phyloP scores from a whole-genome alignment of 2,113 vertebrate species.

The Syngnathoides biaculeatus region DNA sequence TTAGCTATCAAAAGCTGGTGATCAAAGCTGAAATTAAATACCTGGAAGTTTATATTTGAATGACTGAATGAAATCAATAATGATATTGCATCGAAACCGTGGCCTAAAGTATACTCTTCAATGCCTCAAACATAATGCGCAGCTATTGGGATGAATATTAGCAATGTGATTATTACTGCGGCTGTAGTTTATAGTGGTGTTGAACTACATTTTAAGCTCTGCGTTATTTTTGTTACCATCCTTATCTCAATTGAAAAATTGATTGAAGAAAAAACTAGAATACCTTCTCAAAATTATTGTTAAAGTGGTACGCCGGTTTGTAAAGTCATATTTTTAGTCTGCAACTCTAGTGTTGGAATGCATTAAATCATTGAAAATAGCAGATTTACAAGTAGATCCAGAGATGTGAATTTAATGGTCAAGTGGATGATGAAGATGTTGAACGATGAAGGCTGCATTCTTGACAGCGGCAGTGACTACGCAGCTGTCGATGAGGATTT shows the following conservation, averaged over 20 bases:
- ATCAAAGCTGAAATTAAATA: no score
- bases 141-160: conserved; percentile 6
- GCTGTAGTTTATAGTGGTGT: conserved; percentile 7
- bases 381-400: conserved; percentile 28
- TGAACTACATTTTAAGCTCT: background rate
- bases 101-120: no score
- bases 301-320: no score
- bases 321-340: background rate
- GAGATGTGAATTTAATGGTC: conserved; percentile 37
- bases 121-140: background rate
- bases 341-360: background rate
- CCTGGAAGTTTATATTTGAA: no score
- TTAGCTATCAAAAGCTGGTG: no score
- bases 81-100: no score
- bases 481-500: conserved; percentile 40
- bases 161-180: background rate
- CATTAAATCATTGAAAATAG: conserved; percentile 23
- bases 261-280: no score
- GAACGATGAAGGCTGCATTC: conserved; percentile 34
- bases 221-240: no score
- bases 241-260: background rate
- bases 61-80: no score
- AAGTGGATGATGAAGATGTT: conserved; percentile 55
- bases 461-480: conserved; percentile 30
- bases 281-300: background rate